Evolutionary conservation across 2,888 invertebrate species (phyloP), one percentile per base, ranked within the genome.

Genomic region (Tipula unca): DNA sequence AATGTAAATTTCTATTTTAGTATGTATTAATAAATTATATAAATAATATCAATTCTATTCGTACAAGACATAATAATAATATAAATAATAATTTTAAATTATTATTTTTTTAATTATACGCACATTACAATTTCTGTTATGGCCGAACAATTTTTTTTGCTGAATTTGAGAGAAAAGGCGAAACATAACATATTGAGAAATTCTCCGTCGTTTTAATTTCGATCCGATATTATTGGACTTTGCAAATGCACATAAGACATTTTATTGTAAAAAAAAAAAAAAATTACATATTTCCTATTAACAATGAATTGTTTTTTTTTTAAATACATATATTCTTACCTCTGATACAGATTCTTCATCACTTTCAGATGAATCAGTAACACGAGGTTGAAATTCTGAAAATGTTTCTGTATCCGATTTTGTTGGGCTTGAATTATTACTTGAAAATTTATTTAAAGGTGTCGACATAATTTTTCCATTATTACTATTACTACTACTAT

Each of bases 331-430:
- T 82, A 86, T 86, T 90, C 92, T 94, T 95, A 98, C 97, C 96
- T 97, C 97, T 90, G 97, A 97, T 91, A 96, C 96, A 92, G 97
- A 97, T 92, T 97, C 98, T 92, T 97, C 97, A 92, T 98, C 98
- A 92, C 97, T 97, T 93, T 97, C 97, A 90, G 97, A 97, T 91
- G 97, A 95, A 93, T 97, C 97, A 92, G 96, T 95, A 93, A 96
- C 96, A 93, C 95, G 95, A 90, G 95, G 95, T 91, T 95, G 96
- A 91, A 94, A 92, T 92, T 95, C 96, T 90, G 95, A 94, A 93
- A 94, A 95, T 91, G 96, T 96, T 93, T 96, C 96, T 91, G 95
- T 96, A 93, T 95, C 95, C 91, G 96, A 95, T 93, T 95, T 95
- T 91, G 94, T 94, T 91, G 95, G 95, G 93, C 95, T 95, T 92